Conservation (phyloP, 2,797 vertebrate species). For the Myripristis murdjan region DNA sequence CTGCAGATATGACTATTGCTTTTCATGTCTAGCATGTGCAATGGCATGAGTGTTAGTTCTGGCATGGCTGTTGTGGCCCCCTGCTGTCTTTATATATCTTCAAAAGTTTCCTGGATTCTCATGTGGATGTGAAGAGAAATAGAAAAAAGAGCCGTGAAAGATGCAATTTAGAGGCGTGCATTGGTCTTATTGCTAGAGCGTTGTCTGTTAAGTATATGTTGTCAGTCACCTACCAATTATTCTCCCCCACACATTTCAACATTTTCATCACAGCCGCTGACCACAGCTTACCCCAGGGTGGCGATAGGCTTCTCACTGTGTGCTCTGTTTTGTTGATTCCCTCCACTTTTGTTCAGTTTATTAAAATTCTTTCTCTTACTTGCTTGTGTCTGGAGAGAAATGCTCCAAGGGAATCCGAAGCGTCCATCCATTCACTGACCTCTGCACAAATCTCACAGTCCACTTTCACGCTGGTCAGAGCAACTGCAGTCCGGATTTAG, state of each 20-base stretch:
- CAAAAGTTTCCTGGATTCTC: slow-evolving; percentile 52
- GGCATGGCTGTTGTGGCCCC: slow-evolving; percentile 72
- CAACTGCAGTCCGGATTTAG: not conserved
- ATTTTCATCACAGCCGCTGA: slow-evolving; percentile 30
- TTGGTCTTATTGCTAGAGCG: slow-evolving; percentile 44
- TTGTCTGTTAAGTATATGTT: slow-evolving; percentile 30
- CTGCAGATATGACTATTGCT: slow-evolving; percentile 49
- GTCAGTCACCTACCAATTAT: slow-evolving; percentile 50
- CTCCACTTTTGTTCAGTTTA: not conserved
- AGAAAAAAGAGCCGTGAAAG: slow-evolving; percentile 58
- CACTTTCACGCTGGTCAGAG: not conserved
- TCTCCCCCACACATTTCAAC: slow-evolving; percentile 39
- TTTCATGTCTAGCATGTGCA: slow-evolving; percentile 66
- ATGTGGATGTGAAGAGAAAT: slow-evolving; percentile 43
- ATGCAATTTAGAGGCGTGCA: slow-evolving; percentile 38
- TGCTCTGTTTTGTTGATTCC: not conserved
- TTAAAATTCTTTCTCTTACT: not conserved
- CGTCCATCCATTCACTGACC: not conserved
- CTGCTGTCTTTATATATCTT: slow-evolving; percentile 75
- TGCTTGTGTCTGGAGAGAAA: not conserved
- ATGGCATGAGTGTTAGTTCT: slow-evolving; percentile 45
- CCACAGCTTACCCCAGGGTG: slow-evolving; percentile 25
- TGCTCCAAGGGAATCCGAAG: not conserved
- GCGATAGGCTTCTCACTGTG: not conserved
- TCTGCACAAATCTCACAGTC: not conserved